Conservation (phyloP, 2,797 vertebrate species). For the Pachyuromys duprasi region DNA sequence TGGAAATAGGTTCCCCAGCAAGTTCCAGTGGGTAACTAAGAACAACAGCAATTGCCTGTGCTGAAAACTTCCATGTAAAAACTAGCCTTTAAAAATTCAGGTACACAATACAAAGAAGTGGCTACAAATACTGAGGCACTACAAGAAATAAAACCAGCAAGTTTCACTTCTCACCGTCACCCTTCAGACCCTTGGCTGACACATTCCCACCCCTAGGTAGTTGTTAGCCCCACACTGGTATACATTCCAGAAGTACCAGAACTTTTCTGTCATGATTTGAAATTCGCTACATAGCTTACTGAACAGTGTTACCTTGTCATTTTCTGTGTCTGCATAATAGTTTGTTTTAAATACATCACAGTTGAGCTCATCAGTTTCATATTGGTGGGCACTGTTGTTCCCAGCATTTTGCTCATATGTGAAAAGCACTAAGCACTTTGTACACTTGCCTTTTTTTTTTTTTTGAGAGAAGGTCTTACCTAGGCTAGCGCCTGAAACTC, state of each 20-base stretch:
- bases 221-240: neutral
- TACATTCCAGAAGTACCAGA: neutral
- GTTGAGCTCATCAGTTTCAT: neutral
- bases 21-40: neutral
- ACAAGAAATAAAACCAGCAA: neutral
- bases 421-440: neutral
- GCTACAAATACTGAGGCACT: neutral
- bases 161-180: neutral
- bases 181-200: neutral
- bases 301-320: neutral
- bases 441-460: neutral
- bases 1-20: neutral
- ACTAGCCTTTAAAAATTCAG: neutral
- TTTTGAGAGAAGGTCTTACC: neutral
- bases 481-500: neutral
- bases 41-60: neutral
- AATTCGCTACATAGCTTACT: neutral
- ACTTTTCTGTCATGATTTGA: neutral
- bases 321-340: neutral
- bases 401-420: neutral
- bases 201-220: too few relatives aligned
- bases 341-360: neutral
- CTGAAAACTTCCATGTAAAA: neutral
- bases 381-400: neutral
- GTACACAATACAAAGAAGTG: neutral